Evolutionary conservation across 2,113 vertebrate species (phyloP).

Genomic region (Orycteropus afer): DNA sequence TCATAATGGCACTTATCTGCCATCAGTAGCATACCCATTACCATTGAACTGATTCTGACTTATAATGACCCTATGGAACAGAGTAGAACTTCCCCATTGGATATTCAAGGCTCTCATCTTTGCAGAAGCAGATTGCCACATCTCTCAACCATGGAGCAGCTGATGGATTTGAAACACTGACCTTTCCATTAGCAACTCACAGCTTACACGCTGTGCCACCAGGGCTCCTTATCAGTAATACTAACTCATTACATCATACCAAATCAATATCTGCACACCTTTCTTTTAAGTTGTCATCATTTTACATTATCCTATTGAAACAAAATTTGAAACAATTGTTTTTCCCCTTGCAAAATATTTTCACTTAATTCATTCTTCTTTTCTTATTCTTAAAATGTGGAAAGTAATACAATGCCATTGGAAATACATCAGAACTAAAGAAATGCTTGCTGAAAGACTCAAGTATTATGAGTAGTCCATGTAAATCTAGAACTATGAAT

Average conservation of each 20-base stretch:
- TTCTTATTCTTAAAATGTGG: background rate
- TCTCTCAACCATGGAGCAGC: background rate
- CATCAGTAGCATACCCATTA: background rate
- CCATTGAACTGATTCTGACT: background rate
- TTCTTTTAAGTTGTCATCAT: background rate
- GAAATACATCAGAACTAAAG: background rate
- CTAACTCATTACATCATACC: background rate
- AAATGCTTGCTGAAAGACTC: background rate
- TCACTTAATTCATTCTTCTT: background rate
- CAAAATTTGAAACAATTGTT: background rate
- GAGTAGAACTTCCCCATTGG: too few species aligned
- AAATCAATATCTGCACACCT: background rate
- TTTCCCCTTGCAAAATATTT: background rate
- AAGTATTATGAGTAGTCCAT: background rate
- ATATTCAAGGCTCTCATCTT: too few species aligned
- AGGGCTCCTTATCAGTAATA: too few species aligned
- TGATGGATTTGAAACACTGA: too few species aligned
- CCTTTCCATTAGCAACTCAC: too few species aligned
- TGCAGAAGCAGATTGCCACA: too few species aligned
- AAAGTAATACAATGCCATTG: background rate
- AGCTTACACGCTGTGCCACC: too few species aligned
- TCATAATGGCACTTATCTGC: background rate
- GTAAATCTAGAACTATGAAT: background rate
- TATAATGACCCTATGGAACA: background rate
- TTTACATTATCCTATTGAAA: background rate